Evolutionary conservation across 2,797 vertebrate species (phyloP).

Genomic region (Lepus townsendii): DNA sequence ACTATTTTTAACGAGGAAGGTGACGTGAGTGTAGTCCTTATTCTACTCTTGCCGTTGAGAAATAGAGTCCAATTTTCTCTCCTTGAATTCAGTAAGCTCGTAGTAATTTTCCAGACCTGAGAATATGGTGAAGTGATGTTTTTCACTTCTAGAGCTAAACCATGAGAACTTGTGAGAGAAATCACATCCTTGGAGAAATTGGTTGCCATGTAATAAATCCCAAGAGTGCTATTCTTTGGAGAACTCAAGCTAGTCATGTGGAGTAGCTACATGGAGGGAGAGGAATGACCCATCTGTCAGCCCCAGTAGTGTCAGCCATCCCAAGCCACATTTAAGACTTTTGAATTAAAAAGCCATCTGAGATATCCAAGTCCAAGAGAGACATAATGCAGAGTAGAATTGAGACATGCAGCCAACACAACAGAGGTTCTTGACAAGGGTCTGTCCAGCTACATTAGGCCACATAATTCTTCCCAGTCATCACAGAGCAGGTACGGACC

Average conservation of each 20-base stretch:
- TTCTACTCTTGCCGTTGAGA: neutral
- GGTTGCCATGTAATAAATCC: neutral
- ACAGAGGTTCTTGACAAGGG: neutral
- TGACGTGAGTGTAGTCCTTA: neutral
- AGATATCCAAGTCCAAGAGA: neutral
- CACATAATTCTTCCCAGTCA: neutral
- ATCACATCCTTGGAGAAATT: neutral
- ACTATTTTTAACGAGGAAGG: neutral
- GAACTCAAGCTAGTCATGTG: neutral
- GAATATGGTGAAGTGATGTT: neutral
- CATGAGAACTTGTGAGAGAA: neutral
- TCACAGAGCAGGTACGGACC: neutral
- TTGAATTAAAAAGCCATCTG: neutral
- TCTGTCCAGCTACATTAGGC: neutral
- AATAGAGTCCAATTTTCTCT: neutral
- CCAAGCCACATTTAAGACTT: neutral
- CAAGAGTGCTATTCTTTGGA: neutral
- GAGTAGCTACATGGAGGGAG: neutral
- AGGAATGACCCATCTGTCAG: rapidly evolving
- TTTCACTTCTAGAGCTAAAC: neutral
- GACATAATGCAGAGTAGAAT: neutral
- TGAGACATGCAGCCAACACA: neutral
- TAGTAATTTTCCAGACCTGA: neutral
- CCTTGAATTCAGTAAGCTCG: neutral
- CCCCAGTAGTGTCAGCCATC: rapidly evolving